Evolutionary conservation across 2,888 invertebrate species (phyloP).

Genomic region (Pyrgus malvae): DNA sequence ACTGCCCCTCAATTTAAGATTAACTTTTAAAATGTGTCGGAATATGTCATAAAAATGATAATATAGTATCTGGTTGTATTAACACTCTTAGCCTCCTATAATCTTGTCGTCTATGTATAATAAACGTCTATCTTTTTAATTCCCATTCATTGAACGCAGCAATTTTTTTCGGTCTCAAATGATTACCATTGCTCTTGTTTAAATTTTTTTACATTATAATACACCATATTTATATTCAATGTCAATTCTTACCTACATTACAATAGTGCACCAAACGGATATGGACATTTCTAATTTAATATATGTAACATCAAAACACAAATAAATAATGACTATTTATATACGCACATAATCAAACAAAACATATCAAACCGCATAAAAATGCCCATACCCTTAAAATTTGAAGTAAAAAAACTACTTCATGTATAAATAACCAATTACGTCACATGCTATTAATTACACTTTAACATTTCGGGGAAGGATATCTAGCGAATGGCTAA

Average conservation of each 20-base stretch:
- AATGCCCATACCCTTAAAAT: conserved; percentile 38
- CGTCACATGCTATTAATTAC: conserved; percentile 7
- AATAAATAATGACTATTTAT: conserved; percentile 18
- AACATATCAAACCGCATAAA: conserved; percentile 19
- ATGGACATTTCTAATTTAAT: conserved; percentile 37
- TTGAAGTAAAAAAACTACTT: conserved; percentile 23
- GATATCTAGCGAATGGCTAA: conserved; percentile 19
- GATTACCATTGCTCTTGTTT: conserved; percentile 53
- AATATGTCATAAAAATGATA: too few species aligned
- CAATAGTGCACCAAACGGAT: conserved; percentile 40
- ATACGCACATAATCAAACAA: conserved; percentile 13
- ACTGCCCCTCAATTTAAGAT: too few species aligned
- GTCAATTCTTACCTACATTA: conserved; percentile 38
- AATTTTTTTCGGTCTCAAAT: conserved; percentile 53
- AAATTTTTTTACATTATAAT: conserved; percentile 37
- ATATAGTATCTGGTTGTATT: too few species aligned
- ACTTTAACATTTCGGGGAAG: conserved; percentile 8
- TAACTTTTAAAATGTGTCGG: too few species aligned
- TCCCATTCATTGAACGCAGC: conserved; percentile 61
- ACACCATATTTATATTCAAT: conserved; percentile 32
- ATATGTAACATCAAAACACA: conserved; percentile 23
- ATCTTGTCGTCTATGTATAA: conserved; percentile 58
- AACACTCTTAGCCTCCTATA: background rate
- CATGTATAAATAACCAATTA: conserved; percentile 12
- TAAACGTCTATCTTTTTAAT: conserved; percentile 56